These are phyloP conservation scores for Hiodon tergisus DNA, from an alignment of 2,113 vertebrate species.

Conservation along the genomic window DNA sequence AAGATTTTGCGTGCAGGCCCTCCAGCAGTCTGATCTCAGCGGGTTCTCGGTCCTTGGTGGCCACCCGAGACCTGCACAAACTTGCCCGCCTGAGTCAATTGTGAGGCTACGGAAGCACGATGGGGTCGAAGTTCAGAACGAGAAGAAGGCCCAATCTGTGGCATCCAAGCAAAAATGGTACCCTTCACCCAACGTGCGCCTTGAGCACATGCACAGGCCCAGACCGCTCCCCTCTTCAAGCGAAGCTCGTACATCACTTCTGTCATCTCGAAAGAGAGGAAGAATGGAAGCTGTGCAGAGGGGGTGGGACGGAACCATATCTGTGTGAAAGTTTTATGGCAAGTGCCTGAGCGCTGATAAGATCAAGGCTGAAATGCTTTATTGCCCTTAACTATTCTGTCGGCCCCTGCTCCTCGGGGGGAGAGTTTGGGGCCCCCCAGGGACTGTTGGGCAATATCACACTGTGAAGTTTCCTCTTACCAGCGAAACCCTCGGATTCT, in stretches of 20 bases:
- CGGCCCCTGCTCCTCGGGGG: neutral
- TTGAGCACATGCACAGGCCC: too few species aligned
- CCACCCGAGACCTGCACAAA: too few species aligned
- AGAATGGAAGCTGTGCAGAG: neutral
- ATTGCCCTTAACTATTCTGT: conserved; percentile 25
- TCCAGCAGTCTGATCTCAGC: too few species aligned
- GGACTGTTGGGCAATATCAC: conserved; percentile 15
- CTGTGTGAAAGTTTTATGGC: conserved; percentile 13
- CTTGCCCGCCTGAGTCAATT: too few species aligned
- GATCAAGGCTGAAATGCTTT: conserved; percentile 23
- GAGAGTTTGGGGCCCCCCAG: neutral
- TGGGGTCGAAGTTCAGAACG: too few species aligned
- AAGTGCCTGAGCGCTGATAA: conserved; percentile 26
- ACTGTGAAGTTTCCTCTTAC: conserved; percentile 9
- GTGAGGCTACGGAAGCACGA: too few species aligned
- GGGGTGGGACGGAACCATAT: conserved; percentile 14
- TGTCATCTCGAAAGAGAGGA: neutral
- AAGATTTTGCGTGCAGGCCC: too few species aligned
- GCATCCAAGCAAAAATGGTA: too few species aligned
- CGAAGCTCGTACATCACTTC: neutral
- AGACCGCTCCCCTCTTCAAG: too few species aligned
- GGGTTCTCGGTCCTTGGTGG: too few species aligned
- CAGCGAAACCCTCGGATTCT: conserved; percentile 18
- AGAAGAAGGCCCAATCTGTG: too few species aligned
- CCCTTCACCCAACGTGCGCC: too few species aligned